Evolutionary conservation across 2,113 vertebrate species (phyloP).

Genomic region (Vicugna pacos): DNA sequence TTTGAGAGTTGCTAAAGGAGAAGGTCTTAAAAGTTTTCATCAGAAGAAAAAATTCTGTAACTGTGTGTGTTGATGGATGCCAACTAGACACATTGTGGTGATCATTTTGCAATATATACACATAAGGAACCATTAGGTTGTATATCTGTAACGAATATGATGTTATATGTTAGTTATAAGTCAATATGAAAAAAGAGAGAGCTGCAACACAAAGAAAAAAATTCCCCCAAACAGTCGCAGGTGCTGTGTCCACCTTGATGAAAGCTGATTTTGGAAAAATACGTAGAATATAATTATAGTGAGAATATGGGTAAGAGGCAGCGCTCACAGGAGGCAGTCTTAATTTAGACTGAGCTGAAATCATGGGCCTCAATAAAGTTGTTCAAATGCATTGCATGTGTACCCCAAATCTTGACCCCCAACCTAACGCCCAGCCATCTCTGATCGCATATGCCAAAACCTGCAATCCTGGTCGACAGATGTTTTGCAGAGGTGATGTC

Average conservation of each 20-base stretch:
- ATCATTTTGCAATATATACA: no score
- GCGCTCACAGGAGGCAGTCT: background rate
- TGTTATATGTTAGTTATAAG: no score
- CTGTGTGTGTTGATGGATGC: no score
- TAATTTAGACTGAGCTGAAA: background rate
- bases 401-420: background rate
- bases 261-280: background rate
- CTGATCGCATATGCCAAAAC: background rate
- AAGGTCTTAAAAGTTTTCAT: no score
- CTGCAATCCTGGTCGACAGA: background rate
- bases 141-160: background rate
- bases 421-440: background rate
- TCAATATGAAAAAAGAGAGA: no score
- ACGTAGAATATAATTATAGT: background rate
- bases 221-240: no score
- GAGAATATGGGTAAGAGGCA: background rate
- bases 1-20: no score
- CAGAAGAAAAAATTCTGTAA: no score
- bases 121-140: background rate
- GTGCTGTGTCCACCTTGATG: no score
- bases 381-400: background rate
- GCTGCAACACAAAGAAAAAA: no score
- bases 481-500: background rate
- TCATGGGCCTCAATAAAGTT: background rate
- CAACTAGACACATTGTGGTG: no score